phyloP scores from a whole-genome alignment of 2,797 vertebrate genomes.

The Phrynocephalus forsythii region DNA sequence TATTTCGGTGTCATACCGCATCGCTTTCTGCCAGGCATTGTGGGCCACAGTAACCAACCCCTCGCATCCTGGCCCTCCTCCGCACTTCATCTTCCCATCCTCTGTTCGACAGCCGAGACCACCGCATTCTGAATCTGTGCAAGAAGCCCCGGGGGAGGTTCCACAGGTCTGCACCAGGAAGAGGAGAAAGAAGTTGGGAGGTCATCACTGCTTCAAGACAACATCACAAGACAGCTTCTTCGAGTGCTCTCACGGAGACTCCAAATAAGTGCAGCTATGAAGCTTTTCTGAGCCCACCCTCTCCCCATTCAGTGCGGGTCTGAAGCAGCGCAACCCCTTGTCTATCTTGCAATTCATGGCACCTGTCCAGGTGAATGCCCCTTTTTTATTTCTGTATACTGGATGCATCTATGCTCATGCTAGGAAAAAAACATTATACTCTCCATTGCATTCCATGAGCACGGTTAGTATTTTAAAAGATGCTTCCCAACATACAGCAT shows the following conservation, averaged over 20 bases:
- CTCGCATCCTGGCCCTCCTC: slow-evolving; percentile 87
- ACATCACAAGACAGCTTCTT: not conserved
- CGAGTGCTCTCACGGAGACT: not conserved
- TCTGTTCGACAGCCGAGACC: slow-evolving; percentile 86
- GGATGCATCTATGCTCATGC: too few relatives aligned
- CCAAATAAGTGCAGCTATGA: not conserved
- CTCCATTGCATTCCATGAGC: too few relatives aligned
- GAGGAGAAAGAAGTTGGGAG: not conserved
- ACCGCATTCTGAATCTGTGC: slow-evolving; percentile 85
- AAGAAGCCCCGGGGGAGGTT: slow-evolving; percentile 81
- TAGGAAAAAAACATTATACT: too few relatives aligned
- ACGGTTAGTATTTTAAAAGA: too few relatives aligned
- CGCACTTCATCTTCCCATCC: slow-evolving; percentile 84
- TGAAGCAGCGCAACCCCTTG: too few relatives aligned
- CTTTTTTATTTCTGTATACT: too few relatives aligned
- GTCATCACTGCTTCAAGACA: not conserved
- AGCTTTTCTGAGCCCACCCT: not conserved
- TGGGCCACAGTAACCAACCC: slow-evolving; percentile 84
- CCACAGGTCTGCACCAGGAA: slow-evolving; percentile 86
- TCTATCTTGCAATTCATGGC: too few relatives aligned
- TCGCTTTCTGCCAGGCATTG: slow-evolving; percentile 85
- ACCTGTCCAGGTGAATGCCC: too few relatives aligned
- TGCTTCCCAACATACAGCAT: too few relatives aligned
- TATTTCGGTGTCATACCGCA: slow-evolving; percentile 90
- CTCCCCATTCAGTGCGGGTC: too few relatives aligned